phyloP scores from a whole-genome alignment of 2,113 vertebrate species.

The Pampusana beccarii region DNA sequence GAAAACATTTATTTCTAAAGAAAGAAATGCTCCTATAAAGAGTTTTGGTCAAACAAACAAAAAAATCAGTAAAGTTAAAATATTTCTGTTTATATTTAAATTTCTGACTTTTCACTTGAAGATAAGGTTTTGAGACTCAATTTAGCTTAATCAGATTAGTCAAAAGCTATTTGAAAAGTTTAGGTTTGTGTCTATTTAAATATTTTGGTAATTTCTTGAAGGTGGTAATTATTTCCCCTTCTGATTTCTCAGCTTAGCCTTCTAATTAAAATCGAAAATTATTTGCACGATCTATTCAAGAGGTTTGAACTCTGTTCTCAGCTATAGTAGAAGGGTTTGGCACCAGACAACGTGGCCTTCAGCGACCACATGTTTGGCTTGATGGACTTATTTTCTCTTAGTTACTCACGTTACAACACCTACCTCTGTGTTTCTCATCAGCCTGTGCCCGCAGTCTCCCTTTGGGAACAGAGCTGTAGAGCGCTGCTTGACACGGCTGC shows the following conservation, averaged over 20 bases:
- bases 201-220: background rate
- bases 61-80: background rate
- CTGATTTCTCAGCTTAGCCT: background rate
- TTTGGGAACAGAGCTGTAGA: background rate
- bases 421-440: background rate
- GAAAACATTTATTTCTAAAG: background rate
- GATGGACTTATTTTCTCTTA: background rate
- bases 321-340: background rate
- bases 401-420: background rate
- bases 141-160: background rate
- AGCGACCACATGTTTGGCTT: background rate
- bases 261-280: background rate
- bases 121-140: background rate
- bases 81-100: background rate
- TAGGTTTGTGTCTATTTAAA: background rate
- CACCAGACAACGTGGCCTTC: background rate
- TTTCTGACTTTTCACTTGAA: background rate
- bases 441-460: background rate
- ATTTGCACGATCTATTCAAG: background rate
- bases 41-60: background rate
- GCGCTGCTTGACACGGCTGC: background rate
- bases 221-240: background rate
- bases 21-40: background rate
- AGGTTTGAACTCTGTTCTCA: background rate
- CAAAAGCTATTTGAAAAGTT: background rate